These are phyloP conservation scores for Sminthurinus signatus DNA, from an alignment of 1,140 invertebrate genomes.

Conservation along the genomic window DNA sequence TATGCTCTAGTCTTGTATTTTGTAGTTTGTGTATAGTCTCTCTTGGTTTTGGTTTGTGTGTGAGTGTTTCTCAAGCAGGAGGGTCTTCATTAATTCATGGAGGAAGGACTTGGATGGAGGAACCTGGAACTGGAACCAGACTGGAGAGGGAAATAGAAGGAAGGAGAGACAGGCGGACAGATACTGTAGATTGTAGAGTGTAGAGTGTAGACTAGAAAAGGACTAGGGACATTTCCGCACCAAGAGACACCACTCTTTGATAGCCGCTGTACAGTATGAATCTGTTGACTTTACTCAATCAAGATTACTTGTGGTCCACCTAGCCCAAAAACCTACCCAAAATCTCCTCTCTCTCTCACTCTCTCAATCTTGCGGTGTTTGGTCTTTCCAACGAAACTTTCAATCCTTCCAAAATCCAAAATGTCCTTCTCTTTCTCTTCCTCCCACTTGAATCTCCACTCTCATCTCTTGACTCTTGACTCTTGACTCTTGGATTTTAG, in stretches of 20 bases:
- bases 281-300: slow-evolving; percentile 20
- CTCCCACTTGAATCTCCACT: too few species aligned
- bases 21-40: not conserved
- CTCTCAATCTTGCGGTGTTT: too few species aligned
- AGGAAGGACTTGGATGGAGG: too few species aligned
- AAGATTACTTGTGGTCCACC: slow-evolving; percentile 21
- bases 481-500: too few species aligned
- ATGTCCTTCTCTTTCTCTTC: too few species aligned
- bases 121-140: too few species aligned
- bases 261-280: slow-evolving; percentile 17
- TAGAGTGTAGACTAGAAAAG: too few species aligned
- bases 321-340: slow-evolving; percentile 5
- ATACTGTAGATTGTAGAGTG: too few species aligned
- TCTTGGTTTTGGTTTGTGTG: not conserved
- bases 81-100: slow-evolving; percentile 15
- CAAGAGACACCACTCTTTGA: slow-evolving; percentile 18
- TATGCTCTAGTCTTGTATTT: not conserved
- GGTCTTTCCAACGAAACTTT: not conserved
- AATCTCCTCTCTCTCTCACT: slow-evolving; percentile 7
- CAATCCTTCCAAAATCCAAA: slow-evolving; percentile 1
- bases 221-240: slow-evolving; percentile 16
- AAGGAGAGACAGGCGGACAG: too few species aligned
- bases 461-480: too few species aligned
- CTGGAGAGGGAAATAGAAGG: too few species aligned
- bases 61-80: slow-evolving; percentile 8